Percentiles rank a stretch among this genome's conserved stretches.
Evolutionary conservation across 2,888 invertebrate species (phyloP).

Genomic region (Lasioglossum pauxillum): DNA sequence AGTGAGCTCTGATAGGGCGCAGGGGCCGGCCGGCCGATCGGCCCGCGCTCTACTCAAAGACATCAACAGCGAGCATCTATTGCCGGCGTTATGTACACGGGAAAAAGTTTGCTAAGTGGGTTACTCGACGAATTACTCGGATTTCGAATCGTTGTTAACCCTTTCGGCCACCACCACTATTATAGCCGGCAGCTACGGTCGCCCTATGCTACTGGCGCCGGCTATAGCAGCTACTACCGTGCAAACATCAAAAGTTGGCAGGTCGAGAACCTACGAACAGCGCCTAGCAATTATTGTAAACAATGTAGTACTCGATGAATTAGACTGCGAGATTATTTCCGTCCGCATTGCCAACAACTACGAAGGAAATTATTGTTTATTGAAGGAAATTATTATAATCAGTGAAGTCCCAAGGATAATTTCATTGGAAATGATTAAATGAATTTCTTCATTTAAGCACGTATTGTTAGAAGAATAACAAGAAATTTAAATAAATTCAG

Average conservation of each 20-base stretch:
- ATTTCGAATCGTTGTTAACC: background rate
- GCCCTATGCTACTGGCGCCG: background rate
- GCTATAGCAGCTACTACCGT: background rate
- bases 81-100: background rate
- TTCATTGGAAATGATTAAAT: too few relatives aligned
- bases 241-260: background rate
- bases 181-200: background rate
- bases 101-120: conserved; percentile 12
- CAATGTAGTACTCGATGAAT: too few relatives aligned
- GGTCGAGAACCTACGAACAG: background rate
- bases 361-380: too few relatives aligned
- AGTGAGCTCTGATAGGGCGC: conserved; percentile 1
- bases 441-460: too few relatives aligned
- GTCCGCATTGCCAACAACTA: too few relatives aligned
- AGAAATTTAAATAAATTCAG: too few relatives aligned
- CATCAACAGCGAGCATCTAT: conserved; percentile 23
- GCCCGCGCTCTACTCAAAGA: background rate
- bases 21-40: background rate
- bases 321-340: too few relatives aligned
- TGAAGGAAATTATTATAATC: too few relatives aligned
- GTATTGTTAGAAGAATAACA: too few relatives aligned
- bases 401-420: too few relatives aligned
- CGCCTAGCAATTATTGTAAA: too few relatives aligned
- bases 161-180: background rate
- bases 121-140: conserved; percentile 6